phyloP scores from a whole-genome alignment of 1,140 invertebrate species.

The Pseudomyrmex cubaensis region DNA sequence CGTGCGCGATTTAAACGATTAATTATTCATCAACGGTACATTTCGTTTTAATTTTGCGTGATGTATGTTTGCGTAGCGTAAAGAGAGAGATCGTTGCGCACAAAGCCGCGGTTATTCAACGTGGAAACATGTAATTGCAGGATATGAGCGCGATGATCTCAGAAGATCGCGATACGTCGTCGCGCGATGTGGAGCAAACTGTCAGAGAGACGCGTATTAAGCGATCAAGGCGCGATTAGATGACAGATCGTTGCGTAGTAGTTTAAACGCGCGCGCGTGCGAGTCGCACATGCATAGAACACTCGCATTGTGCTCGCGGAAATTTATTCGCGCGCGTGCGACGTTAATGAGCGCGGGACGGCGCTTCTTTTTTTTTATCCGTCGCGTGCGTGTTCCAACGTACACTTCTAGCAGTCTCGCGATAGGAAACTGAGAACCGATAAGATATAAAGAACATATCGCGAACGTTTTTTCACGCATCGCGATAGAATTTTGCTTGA shows the following conservation, averaged over 20 bases:
- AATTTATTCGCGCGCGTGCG: slow-evolving; percentile 40
- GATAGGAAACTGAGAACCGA: background rate
- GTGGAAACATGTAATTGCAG: slow-evolving; percentile 23
- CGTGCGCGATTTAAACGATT: no score
- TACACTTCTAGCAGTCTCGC: background rate
- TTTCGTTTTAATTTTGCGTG: no score
- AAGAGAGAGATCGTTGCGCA: background rate
- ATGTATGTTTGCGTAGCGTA: no score
- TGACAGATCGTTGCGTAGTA: slow-evolving; percentile 56
- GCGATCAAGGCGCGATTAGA: slow-evolving; percentile 78
- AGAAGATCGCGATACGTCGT: slow-evolving; percentile 54
- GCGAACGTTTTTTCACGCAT: background rate
- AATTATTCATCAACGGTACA: no score
- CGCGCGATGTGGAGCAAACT: slow-evolving; percentile 68
- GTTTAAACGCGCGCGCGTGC: slow-evolving; percentile 2
- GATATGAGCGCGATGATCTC: slow-evolving; percentile 58
- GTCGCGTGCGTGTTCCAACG: background rate
- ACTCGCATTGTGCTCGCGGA: slow-evolving; percentile 23
- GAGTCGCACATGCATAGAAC: background rate
- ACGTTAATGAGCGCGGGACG: slow-evolving; percentile 25
- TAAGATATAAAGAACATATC: background rate
- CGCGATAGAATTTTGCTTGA: background rate
- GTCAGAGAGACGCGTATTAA: slow-evolving; percentile 72
- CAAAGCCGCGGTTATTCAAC: slow-evolving; percentile 28
- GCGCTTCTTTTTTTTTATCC: background rate